These are phyloP conservation scores for Notodonta dromedarius DNA, from an alignment of 2,888 invertebrate genomes.

Conservation along the genomic window DNA sequence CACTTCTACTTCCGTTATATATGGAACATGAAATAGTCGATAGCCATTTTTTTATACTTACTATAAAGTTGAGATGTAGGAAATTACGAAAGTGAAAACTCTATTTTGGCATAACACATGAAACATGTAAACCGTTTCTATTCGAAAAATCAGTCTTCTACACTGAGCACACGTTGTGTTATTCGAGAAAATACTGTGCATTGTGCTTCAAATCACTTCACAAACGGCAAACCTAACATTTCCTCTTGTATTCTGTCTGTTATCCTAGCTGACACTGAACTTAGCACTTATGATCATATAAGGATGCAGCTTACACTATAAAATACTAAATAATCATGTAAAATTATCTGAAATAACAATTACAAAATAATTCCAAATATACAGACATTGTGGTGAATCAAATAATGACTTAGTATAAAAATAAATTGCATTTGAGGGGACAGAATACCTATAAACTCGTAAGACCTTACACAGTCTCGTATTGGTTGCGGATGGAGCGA, in stretches of 20 bases:
- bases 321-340: conserved; percentile 34
- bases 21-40: conserved; percentile 37
- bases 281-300: conserved; percentile 31
- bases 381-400: conserved; percentile 40
- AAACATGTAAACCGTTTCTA: conserved; percentile 37
- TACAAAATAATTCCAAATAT: conserved; percentile 56
- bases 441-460: conserved; percentile 21
- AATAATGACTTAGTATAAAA: conserved; percentile 46
- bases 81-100: conserved; percentile 46
- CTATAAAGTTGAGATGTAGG: conserved; percentile 34
- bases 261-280: conserved; percentile 13
- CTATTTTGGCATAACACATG: conserved; percentile 47
- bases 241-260: neutral
- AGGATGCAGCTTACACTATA: conserved; percentile 19
- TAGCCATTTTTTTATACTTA: conserved; percentile 33
- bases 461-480: conserved; percentile 89
- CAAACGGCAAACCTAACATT: conserved; percentile 13
- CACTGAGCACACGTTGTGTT: conserved; percentile 67
- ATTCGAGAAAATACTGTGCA: conserved; percentile 44
- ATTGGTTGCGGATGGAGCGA: conserved; percentile 95
- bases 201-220: conserved; percentile 40
- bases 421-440: conserved; percentile 24
- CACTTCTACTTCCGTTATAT: conserved; percentile 53
- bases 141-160: conserved; percentile 79
- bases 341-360: conserved; percentile 43